Base-by-base conservation (phyloP, 2,113 vertebrate species). In the Lophura nycthemera region DNA sequence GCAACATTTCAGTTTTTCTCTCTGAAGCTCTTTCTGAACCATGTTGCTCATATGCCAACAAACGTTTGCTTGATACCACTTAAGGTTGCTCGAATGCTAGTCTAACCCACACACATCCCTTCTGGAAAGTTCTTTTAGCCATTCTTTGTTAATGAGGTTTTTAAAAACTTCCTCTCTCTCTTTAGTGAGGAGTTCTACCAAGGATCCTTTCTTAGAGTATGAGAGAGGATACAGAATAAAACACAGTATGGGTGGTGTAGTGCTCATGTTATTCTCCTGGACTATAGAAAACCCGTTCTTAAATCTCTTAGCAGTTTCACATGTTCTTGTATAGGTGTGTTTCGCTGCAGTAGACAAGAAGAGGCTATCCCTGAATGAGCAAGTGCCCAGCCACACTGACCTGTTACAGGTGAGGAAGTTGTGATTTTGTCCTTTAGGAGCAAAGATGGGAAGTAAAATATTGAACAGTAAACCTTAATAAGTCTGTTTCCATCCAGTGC, bases 391-490 rank as follows among this genome's bases (percentile, higher is more conserved):
- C 54, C 17, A 2, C 56, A 66, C 73, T 50, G 57, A 8, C 25
- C 65, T 81, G 0, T 75, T 79, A 73, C 6, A 22, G 77, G 61
- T 88, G 73, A 92, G 42, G 83, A 72, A 82, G 47, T n/a, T 78
- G 40, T 66, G n/a, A 45, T 77, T 92, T 78, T 90, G 45, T 66
- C 85, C 82, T 77, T 77, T 86, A 79, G 92, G 72, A 94, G 25
- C 42, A 88, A 80, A 12, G 38, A 10, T 79, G 6, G 25, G 21
- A 84, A 82, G 40, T 43, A 76, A 93, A 85, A 43, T 79, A 56
- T 84, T 89, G 27, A 25, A 67, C 48, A 86, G 48, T 48, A 50
- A 74, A 78, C 27, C 8, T 73, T 73, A 64, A 69, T 43, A 60
- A 85, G 40, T 85, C 43, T 45, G 56, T 66, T 89, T 57, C 72